A percentile compares a stretch with the other conserved stretches of the same genome.
These are phyloP conservation scores for Julus scandinavius DNA, from an alignment of 2,888 invertebrate species.

Conservation along the genomic window DNA sequence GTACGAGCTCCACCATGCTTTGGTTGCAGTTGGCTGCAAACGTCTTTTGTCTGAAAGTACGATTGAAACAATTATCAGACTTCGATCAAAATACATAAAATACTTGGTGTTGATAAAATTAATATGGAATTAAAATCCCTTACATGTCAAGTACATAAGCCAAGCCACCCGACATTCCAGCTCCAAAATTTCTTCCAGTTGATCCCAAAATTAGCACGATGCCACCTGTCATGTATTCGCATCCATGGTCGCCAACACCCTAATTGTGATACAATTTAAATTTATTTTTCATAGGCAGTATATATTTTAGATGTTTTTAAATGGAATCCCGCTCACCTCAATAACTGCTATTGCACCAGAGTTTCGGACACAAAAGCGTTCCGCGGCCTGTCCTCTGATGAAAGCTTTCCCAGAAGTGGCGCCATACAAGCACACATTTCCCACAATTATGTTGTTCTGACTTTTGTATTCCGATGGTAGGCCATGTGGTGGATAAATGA, in stretches of 20 bases:
- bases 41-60: constrained; percentile 70
- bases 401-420: constrained; percentile 94
- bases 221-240: constrained; percentile 99
- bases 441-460: constrained; percentile 95
- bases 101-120: constrained; percentile 37
- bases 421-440: constrained; percentile 97
- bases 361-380: constrained; percentile 98
- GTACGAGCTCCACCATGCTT: constrained; percentile 93
- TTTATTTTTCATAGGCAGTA: not conserved
- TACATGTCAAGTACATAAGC: constrained; percentile 91
- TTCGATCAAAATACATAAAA: not conserved
- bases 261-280: constrained; percentile 60
- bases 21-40: constrained; percentile 77
- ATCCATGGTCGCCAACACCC: constrained; percentile 99
- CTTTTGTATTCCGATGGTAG: constrained; percentile 82
- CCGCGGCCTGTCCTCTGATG: constrained; percentile 96
- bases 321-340: constrained; percentile 71
- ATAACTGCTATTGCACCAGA: constrained; percentile 95
- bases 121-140: constrained; percentile 58
- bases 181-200: constrained; percentile 98
- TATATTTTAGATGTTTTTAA: constrained; percentile 1
- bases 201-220: constrained; percentile 88
- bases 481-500: constrained; percentile 90
- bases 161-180: constrained; percentile 98
- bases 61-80: not conserved